Percentiles rank a stretch among this genome's conserved stretches.
Conservation (phyloP, 2,797 vertebrate species). For the Eidolon dupreanum region DNA sequence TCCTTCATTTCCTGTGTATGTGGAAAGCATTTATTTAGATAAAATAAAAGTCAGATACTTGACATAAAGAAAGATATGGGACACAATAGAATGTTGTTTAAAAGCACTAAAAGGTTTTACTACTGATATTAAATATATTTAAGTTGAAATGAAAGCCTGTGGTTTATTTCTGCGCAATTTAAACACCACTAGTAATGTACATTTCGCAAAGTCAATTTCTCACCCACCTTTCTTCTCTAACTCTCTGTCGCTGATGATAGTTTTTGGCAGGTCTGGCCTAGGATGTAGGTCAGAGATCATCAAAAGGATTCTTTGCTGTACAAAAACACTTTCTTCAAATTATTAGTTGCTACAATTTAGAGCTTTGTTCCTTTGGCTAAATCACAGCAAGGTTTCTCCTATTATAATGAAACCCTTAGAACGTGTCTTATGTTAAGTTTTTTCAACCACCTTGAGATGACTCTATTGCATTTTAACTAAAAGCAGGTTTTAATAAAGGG, state of each 20-base stretch:
- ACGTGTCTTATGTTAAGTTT: background rate
- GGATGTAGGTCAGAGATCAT: conserved; percentile 2
- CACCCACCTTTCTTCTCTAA: background rate
- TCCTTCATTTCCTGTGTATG: background rate
- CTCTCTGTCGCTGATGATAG: background rate
- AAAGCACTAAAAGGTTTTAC: background rate
- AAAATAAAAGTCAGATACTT: background rate
- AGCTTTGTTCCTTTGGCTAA: conserved; percentile 15
- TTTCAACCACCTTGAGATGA: background rate
- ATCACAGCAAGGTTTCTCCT: background rate
- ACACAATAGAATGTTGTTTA: background rate
- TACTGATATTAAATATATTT: background rate
- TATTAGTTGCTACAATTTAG: background rate
- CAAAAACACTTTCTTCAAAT: conserved; percentile 21
- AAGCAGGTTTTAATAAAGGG: conserved; percentile 38
- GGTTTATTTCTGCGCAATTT: background rate
- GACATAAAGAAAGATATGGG: background rate
- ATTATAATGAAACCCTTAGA: background rate
- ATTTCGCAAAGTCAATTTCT: background rate
- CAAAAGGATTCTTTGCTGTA: background rate
- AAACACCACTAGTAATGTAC: background rate
- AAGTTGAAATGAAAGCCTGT: background rate
- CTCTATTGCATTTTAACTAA: background rate
- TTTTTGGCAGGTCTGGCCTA: background rate
- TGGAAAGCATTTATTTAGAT: background rate